A percentile compares a stretch with the other conserved stretches of the same genome.
Evolutionary conservation across 2,113 vertebrate genomes (phyloP).

Genomic region (Chaetops frenatus): DNA sequence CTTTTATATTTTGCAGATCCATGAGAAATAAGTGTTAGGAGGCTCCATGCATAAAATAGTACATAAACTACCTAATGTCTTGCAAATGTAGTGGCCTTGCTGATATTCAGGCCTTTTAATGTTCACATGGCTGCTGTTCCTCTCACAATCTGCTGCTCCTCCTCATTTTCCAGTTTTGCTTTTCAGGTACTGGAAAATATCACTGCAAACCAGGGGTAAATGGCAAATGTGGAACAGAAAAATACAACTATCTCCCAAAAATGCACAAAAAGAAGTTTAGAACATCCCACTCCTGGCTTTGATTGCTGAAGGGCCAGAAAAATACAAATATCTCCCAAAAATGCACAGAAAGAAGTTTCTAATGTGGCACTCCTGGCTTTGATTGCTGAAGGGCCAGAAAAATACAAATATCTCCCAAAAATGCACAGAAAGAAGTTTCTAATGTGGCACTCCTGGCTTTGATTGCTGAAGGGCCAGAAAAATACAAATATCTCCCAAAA

Average conservation of each 20-base stretch:
- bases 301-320: too few relatives aligned
- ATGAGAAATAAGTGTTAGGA: slow-evolving; percentile 68
- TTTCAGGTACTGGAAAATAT: background rate
- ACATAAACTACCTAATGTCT: slow-evolving; percentile 49
- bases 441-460: too few relatives aligned
- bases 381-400: too few relatives aligned
- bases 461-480: too few relatives aligned
- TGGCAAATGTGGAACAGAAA: background rate
- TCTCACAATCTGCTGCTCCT: background rate
- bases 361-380: background rate
- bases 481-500: too few relatives aligned
- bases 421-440: too few relatives aligned
- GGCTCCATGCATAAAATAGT: slow-evolving; percentile 50
- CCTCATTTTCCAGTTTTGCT: background rate
- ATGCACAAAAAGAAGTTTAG: background rate
- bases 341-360: background rate
- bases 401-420: too few relatives aligned
- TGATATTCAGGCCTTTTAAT: background rate
- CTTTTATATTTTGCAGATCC: slow-evolving; percentile 72
- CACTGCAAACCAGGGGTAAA: background rate
- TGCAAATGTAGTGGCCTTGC: slow-evolving; percentile 16
- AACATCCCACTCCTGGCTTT: background rate
- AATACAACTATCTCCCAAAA: background rate
- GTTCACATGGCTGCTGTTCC: background rate
- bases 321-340: background rate